Conservation (phyloP, 1,140 invertebrate genomes). For the Dendrolimus punctatus region DNA sequence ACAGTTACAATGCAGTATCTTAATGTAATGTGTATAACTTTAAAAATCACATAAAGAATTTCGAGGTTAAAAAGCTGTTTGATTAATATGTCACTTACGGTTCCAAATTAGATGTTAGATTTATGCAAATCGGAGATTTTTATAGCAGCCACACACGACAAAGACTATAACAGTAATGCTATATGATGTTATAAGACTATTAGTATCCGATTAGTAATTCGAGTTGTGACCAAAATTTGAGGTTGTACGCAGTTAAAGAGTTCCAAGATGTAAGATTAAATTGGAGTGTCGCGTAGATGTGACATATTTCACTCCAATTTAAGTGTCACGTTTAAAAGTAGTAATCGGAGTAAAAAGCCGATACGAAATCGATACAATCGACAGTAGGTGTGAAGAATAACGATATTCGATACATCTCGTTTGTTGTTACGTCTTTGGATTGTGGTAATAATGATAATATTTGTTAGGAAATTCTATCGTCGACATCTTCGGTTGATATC, state of each 20-base stretch:
- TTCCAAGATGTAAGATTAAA: constrained; percentile 25
- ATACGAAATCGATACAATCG: constrained; percentile 12
- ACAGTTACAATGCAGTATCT: no score
- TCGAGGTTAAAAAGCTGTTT: constrained; percentile 43
- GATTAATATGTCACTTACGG: constrained; percentile 54
- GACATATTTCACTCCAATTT: constrained; percentile 30
- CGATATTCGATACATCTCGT: background rate
- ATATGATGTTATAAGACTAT: constrained; percentile 35
- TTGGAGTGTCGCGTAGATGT: constrained; percentile 23
- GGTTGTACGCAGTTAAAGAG: constrained; percentile 14
- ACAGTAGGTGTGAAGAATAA: constrained; percentile 22
- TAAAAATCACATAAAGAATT: constrained; percentile 37
- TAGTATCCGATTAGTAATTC: constrained; percentile 48
- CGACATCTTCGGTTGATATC: background rate
- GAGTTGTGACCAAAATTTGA: constrained; percentile 41
- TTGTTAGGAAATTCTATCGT: background rate
- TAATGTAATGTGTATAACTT: no score
- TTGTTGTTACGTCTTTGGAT: constrained; percentile 3
- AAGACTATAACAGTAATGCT: constrained; percentile 35
- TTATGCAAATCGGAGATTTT: constrained; percentile 48
- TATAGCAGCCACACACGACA: constrained; percentile 55
- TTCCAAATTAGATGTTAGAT: constrained; percentile 48
- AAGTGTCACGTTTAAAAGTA: constrained; percentile 22
- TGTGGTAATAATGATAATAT: background rate
- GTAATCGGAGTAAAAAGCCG: constrained; percentile 20